A percentile compares a stretch with the other conserved stretches of the same genome.
Conservation (phyloP, 2,113 vertebrate species). For the Salvator merianae region DNA sequence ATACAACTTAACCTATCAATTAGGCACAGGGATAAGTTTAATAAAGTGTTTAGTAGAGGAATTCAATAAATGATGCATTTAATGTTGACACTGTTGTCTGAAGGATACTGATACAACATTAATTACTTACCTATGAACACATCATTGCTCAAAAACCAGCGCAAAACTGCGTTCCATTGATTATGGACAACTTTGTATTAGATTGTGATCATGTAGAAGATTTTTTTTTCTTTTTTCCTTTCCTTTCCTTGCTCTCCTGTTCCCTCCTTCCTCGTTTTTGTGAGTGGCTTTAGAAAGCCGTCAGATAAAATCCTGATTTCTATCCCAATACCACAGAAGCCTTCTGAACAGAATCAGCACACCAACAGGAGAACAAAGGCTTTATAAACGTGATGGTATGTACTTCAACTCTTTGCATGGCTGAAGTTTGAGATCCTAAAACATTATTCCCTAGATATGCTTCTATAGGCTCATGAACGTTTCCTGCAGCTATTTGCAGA, state of each 20-base stretch:
- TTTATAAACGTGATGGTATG: background rate
- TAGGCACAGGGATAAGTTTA: conserved; percentile 40
- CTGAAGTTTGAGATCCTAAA: background rate
- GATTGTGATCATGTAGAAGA: background rate
- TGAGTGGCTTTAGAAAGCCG: background rate
- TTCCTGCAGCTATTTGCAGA: background rate
- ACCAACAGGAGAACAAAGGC: background rate
- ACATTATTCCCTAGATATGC: conserved; percentile 15
- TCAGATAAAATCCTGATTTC: background rate
- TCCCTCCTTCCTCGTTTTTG: background rate
- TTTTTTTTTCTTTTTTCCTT: background rate
- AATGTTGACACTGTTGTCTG: background rate
- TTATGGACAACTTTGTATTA: background rate
- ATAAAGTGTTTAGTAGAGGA: conserved; percentile 31
- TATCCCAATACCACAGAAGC: background rate
- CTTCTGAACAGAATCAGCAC: background rate
- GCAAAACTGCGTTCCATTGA: background rate
- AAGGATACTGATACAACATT: conserved; percentile 43
- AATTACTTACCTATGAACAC: background rate
- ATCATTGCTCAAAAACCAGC: background rate
- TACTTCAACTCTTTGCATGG: conserved; percentile 17
- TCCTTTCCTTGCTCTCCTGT: no score
- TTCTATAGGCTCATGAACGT: background rate
- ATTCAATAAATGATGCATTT: background rate
- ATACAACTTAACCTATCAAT: conserved; percentile 46